These are phyloP conservation scores for Leucophenga maculata DNA, from an alignment of 2,888 invertebrate genomes.

Conservation along the genomic window DNA sequence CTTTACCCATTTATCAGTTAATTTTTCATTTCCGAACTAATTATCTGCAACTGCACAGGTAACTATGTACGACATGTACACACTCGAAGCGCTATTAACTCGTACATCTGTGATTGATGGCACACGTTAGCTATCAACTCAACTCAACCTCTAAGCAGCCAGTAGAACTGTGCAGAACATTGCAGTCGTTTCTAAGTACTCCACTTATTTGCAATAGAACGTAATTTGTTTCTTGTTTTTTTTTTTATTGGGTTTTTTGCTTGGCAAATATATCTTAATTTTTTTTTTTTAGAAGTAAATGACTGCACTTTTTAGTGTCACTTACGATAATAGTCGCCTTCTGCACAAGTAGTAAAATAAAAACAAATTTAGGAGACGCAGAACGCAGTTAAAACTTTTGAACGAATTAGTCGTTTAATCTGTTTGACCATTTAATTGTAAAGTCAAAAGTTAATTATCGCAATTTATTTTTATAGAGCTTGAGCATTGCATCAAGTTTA, in stretches of 20 bases:
- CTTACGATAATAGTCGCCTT: neutral
- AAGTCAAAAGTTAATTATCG: constrained; percentile 55
- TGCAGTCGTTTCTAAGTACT: neutral
- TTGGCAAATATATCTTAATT: no score
- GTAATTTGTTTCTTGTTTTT: neutral
- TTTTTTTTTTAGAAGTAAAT: no score
- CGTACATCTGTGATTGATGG: constrained; percentile 1
- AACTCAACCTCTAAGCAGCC: neutral
- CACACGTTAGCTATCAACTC: neutral
- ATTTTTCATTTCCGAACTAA: no score
- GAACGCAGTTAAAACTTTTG: neutral
- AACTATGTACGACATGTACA: no score
- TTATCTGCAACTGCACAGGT: no score
- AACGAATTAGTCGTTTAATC: constrained; percentile 1
- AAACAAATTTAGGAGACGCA: neutral
- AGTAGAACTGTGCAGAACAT: neutral
- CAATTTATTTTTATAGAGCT: neutral
- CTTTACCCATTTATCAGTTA: no score
- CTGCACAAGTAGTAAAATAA: neutral
- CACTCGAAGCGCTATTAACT: no score
- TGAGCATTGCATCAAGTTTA: neutral
- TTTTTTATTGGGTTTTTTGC: no score
- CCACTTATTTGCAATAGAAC: neutral
- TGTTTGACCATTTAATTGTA: constrained; percentile 18
- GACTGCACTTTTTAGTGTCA: no score